Conservation (phyloP, 2,888 invertebrate species). For the Stenotaenia linearis region DNA sequence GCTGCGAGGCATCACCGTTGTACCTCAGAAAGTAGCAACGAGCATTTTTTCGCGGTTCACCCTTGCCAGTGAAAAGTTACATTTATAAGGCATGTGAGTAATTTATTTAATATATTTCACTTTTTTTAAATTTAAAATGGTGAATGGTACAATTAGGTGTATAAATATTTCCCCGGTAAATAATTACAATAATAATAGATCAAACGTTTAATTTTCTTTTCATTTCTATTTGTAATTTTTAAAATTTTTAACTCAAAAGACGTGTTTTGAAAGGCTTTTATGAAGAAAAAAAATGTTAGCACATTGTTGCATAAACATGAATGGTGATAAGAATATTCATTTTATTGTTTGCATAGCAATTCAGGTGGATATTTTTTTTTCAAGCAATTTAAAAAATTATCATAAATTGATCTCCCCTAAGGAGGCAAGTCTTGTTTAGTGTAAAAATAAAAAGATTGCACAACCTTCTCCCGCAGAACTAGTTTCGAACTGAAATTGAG, state of each 20-base stretch:
- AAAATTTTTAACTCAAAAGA: background rate
- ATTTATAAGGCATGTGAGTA: too few relatives aligned
- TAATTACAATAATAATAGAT: background rate
- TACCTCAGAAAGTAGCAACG: background rate
- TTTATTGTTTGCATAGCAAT: background rate
- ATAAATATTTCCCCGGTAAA: background rate
- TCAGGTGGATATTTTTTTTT: background rate
- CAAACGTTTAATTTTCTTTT: background rate
- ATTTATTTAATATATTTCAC: background rate
- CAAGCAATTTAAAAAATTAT: constrained; percentile 3
- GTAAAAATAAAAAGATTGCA: background rate
- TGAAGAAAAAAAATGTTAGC: background rate
- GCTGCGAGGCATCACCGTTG: background rate
- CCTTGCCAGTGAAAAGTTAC: background rate
- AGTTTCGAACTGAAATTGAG: constrained; percentile 5
- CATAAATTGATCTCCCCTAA: constrained; percentile 9
- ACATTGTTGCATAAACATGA: constrained; percentile 9
- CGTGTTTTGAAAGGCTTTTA: background rate
- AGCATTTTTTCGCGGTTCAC: background rate
- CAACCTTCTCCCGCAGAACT: background rate
- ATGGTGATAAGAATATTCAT: background rate
- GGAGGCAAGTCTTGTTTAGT: background rate
- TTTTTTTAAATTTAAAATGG: too few relatives aligned
- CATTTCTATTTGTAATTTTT: background rate
- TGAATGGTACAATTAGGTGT: background rate